Evolutionary conservation across 2,113 vertebrate genomes (phyloP).

Genomic region (Potamarius usumacintae): DNA sequence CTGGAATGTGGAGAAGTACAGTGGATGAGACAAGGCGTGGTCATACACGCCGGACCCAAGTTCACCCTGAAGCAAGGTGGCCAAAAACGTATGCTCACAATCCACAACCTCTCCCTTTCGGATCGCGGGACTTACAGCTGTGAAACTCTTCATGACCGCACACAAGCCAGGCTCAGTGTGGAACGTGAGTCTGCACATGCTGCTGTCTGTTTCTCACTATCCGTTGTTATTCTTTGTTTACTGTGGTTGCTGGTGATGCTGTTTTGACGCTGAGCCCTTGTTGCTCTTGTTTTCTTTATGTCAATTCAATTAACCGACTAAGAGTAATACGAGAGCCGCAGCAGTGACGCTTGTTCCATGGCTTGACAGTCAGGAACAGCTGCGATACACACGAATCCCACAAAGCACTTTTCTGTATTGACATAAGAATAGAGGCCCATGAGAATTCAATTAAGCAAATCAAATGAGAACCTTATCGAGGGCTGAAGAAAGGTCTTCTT

Average conservation of each 20-base stretch:
- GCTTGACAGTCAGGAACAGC: conserved; percentile 68
- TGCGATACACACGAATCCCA: conserved; percentile 57
- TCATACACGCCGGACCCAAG: conserved; percentile 79
- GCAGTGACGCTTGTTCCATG: conserved; percentile 56
- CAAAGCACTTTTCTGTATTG: conserved; percentile 55
- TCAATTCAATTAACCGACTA: conserved; percentile 64
- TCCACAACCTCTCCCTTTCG: conserved; percentile 71
- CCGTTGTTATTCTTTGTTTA: conserved; percentile 69
- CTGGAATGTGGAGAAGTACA: conserved; percentile 79
- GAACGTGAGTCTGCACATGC: conserved; percentile 81
- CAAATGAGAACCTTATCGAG: conserved; percentile 49
- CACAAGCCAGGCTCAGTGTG: conserved; percentile 84
- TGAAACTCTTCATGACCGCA: conserved; percentile 89
- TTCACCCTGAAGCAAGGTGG: conserved; percentile 76
- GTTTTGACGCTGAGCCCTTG: conserved; percentile 29
- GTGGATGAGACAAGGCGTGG: conserved; percentile 89
- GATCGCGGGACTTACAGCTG: conserved; percentile 91
- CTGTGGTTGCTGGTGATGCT: conserved; percentile 50
- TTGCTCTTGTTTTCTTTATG: conserved; percentile 53
- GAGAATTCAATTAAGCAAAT: conserved; percentile 55
- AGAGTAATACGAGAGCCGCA: conserved; percentile 66
- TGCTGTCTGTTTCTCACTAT: conserved; percentile 59
- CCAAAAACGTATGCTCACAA: conserved; percentile 73
- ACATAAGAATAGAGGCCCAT: conserved; percentile 49
- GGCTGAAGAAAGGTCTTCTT: conserved; percentile 36